These are phyloP conservation scores for Microcebus jonahi DNA, from an alignment of 2,113 vertebrate species.

Conservation along the genomic window DNA sequence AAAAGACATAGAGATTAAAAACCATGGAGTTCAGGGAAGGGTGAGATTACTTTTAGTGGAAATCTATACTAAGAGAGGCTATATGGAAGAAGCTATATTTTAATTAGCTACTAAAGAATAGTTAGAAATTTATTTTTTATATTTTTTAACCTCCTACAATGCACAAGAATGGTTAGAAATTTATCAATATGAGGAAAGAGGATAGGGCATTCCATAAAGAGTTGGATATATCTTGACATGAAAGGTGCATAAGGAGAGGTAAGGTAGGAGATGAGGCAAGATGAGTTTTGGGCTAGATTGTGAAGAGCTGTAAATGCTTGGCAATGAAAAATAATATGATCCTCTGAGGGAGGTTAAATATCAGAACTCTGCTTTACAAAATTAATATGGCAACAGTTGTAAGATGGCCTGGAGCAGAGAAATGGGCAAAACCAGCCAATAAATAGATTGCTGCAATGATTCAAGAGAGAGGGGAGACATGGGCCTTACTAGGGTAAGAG, in stretches of 20 bases:
- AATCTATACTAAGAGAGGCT: not conserved
- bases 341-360: not conserved
- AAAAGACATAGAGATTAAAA: not conserved
- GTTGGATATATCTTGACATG: not conserved
- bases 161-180: not conserved
- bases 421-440: not conserved
- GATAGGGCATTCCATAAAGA: not conserved
- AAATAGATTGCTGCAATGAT: not conserved
- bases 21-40: not conserved
- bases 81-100: not conserved
- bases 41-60: not conserved
- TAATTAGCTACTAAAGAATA: not conserved
- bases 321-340: not conserved
- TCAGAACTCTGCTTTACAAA: not conserved
- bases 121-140: not conserved
- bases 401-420: not conserved
- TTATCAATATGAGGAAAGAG: slow-evolving; percentile 2
- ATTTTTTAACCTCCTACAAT: too few species aligned
- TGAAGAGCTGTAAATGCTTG: not conserved
- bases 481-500: not conserved
- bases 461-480: not conserved
- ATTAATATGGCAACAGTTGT: not conserved
- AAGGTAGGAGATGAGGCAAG: not conserved
- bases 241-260: not conserved
- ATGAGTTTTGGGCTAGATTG: not conserved